Base-by-base conservation (phyloP, 2,797 vertebrate species). In the Diceros bicornis region DNA sequence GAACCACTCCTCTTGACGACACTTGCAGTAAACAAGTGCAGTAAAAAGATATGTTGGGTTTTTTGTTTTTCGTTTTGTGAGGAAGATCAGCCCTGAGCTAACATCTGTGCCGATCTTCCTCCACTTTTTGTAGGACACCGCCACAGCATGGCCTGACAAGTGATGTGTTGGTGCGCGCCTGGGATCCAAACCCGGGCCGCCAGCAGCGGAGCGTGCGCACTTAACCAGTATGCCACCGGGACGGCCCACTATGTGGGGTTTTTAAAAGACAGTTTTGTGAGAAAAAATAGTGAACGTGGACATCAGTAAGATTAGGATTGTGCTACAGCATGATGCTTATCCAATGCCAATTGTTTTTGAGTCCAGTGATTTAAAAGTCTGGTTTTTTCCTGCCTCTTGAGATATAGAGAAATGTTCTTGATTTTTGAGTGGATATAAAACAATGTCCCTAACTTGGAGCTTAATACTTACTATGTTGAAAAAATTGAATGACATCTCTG, bases 251-350 rank as follows among this genome's bases (percentile, higher is more conserved):
- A 9, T 52, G 81, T 23, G 71, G n/a, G 52, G 50, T 29, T 34
- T 86, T 71, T 6, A 2, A 41, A 85, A 89, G 34, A 34, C 44
- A 29, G 44, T 59, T 71, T 57, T 66, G 79, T 59, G 74, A 52
- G 18, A 37, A 61, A 74, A 72, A 81, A 13, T 11, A 12, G 11
- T 27, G 29, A 79, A 25, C 4, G 1, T 6, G 2, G 6, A 11
- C 44, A 21, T 47, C 44, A 7, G 57, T 66, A 16, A 41, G 64
- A 7, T 11, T 27, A 57, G 47, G 5, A 14, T 4, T 34, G 5
- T 62, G n/a, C 55, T 37, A 0, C 41, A 27, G n/a, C 0, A 0
- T 29, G 34, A 69, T 64, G 20, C 23, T 20, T 5, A 9, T 0
- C 32, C 2, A n/a, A 7, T 25, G 37, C 27, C 25, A 17, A 0